Conservation (phyloP, 2,113 vertebrate genomes). For the Piaya cayana region DNA sequence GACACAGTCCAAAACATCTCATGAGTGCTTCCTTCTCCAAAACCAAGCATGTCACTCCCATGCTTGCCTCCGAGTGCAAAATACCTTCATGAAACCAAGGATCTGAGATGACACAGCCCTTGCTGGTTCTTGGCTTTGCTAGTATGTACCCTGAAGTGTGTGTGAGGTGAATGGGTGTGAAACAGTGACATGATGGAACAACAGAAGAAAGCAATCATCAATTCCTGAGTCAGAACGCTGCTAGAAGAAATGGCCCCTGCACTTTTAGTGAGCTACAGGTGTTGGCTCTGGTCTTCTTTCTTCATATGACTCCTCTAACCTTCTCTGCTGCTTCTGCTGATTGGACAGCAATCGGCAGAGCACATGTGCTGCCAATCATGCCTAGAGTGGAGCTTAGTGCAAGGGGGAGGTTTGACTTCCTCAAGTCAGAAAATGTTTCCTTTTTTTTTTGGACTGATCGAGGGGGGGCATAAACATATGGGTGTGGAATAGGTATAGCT, state of each 20-base stretch:
- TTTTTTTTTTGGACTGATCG: not conserved
- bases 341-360: not conserved
- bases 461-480: not conserved
- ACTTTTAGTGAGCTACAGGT: not conserved
- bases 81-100: not conserved
- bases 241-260: not conserved
- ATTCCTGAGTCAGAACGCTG: not conserved
- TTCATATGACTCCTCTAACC: rapidly evolving
- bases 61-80: not conserved
- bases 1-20: not conserved
- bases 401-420: not conserved
- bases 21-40: not conserved
- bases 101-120: not conserved
- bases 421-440: not conserved
- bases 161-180: rapidly evolving
- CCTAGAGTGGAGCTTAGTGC: not conserved
- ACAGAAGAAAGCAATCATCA: not conserved
- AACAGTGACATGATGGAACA: rapidly evolving
- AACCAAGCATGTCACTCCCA: not conserved
- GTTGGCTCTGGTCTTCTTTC: not conserved
- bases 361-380: not conserved
- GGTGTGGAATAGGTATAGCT: not conserved
- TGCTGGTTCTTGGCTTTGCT: not conserved
- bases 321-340: not conserved
- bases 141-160: too few relatives aligned